Base-by-base conservation (phyloP, 2,113 vertebrate genomes). In the Xyrauchen texanus region DNA sequence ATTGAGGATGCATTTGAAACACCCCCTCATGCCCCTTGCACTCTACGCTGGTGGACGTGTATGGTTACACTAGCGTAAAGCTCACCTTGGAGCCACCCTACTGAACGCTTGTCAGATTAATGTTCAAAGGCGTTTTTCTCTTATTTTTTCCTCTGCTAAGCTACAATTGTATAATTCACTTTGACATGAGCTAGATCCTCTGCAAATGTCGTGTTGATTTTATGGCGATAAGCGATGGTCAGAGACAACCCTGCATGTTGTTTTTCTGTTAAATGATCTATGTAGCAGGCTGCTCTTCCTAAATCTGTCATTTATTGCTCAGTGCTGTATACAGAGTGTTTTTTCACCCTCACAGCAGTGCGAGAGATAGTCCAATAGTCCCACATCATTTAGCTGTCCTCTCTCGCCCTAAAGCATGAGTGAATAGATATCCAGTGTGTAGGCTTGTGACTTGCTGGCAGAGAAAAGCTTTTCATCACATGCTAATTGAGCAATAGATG, bases 71-170 rank as follows among this genome's bases (percentile, higher is more conserved):
- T n/a, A 34, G 21, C 21, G 21, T 34, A 3, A 34, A 34, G 21
- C 21, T 34, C 21, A 34, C 21, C 21, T 34, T 34, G 21, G 21
- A 34, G 21, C 21, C 70, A 46, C 16, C 55, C 57, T 66, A 13
- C 60, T 55, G 67, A 77, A 77, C 67, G 8, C 52, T 21, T 78
- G 58, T 70, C 63, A 77, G 74, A 73, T 84, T 77, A 69, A 84
- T 72, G 75, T 71, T 60, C 10, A 13, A 51, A 74, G 62, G 66
- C 4, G 72, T 34, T 74, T 69, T 66, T 45, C 42, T 49, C 47
- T 60, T 9, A 12, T 64, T 73, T 51, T 68, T 58, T 61, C 45
- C 9, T 3, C 47, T 75, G 11, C 6, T 65, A 62, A 57, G 10
- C 42, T 9, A 62, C 60, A 21, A 73, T 65, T 62, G 34, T 15